These are phyloP conservation scores for Erithacus rubecula DNA, from an alignment of 2,797 vertebrate species.

Conservation along the genomic window DNA sequence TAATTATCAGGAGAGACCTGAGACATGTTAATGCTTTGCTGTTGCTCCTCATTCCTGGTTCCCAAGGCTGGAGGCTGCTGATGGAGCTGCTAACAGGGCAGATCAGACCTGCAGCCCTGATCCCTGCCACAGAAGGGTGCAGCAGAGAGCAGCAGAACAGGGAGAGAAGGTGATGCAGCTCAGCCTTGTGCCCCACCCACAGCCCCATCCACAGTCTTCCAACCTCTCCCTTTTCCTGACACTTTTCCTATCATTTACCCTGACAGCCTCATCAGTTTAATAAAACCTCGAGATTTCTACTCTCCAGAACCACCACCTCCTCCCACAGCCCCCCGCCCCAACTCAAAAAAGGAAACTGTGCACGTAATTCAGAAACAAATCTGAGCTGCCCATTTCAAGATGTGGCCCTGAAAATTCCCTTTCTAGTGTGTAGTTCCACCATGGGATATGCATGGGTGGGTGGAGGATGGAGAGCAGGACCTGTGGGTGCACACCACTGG, in stretches of 20 bases:
- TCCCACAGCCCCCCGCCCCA: background rate
- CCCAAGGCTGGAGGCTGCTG: background rate
- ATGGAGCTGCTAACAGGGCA: background rate
- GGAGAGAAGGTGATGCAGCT: background rate
- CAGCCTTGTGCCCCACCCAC: background rate
- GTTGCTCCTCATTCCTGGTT: background rate
- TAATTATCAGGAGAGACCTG: background rate
- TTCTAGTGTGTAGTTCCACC: rapidly evolving
- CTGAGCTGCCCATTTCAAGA: background rate
- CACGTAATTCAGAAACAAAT: background rate
- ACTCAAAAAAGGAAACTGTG: rapidly evolving
- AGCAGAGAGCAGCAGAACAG: background rate
- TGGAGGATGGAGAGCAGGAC: background rate
- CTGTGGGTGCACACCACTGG: rapidly evolving
- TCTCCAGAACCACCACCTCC: background rate
- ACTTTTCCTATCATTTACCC: background rate
- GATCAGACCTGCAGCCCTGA: background rate
- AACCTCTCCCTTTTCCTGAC: background rate
- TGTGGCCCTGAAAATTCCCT: background rate
- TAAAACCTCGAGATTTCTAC: rapidly evolving
- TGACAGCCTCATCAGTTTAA: rapidly evolving
- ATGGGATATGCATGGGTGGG: rapidly evolving
- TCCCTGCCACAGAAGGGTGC: background rate
- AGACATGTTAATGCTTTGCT: rapidly evolving
- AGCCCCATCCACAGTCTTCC: background rate